A percentile compares a stretch with the other conserved stretches of the same genome.
phyloP scores from a whole-genome alignment of 2,797 vertebrate genomes.

The Picus viridis region DNA sequence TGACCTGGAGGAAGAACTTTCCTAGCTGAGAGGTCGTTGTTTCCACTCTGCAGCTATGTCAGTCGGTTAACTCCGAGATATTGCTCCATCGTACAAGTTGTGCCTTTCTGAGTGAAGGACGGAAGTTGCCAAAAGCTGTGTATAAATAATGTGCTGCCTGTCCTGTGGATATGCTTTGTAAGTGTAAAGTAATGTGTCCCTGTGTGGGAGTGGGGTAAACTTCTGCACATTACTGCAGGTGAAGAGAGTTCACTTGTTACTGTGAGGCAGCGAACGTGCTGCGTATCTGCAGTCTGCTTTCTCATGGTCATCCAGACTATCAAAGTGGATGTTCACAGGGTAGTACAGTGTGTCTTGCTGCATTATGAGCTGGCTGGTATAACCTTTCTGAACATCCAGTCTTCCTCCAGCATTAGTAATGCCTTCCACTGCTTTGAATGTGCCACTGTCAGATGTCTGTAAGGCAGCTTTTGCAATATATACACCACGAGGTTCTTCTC shows the following conservation, averaged over 20 bases:
- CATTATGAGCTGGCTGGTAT: neutral
- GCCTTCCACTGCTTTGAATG: neutral
- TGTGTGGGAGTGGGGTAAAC: neutral
- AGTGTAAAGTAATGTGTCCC: neutral
- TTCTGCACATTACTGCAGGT: neutral
- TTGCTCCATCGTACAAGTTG: neutral
- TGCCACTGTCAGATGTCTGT: neutral
- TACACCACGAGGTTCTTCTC: neutral
- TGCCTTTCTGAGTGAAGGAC: neutral
- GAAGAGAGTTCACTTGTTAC: neutral
- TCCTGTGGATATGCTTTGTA: neutral
- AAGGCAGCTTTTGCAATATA: neutral
- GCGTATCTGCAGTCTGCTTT: neutral
- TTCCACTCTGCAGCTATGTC: neutral
- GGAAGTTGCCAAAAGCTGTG: neutral
- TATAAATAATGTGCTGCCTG: neutral
- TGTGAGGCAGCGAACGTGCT: neutral
- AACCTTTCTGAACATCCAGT: neutral
- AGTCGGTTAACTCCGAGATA: neutral
- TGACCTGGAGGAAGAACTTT: constrained; percentile 22
- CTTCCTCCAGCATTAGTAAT: neutral
- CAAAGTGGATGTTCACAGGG: neutral
- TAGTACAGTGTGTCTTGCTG: neutral
- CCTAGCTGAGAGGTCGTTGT: neutral
- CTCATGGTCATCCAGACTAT: rapidly evolving